Evolutionary conservation across 2,113 vertebrate species (phyloP), one percentile per base, ranked within the genome.

Genomic region (Gallinago undulata): DNA sequence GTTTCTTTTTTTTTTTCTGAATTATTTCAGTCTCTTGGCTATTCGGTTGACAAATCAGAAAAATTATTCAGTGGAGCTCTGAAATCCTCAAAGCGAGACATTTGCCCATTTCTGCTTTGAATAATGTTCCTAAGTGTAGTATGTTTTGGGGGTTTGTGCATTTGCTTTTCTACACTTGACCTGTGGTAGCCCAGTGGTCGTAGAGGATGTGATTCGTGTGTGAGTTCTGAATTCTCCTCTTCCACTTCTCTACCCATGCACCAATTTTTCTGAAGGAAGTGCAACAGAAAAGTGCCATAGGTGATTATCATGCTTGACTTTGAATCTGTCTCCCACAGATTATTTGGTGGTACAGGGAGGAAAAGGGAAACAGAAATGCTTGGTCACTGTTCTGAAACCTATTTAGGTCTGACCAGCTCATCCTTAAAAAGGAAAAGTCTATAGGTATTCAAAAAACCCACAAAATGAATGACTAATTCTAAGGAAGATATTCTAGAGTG

Each of bases 391-490:
- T 83, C 31, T 69, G 48, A 82, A 89, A 94, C 60, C 41, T 17
- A 22, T 64, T 81, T 67, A 70, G 19, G n/a, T 86, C 43, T 68
- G 25, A 43, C 4, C 10, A 56, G 31, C 27, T 81, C 5, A 59
- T 68, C 23, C 33, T 43, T 84, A 51, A 68, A 73, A 18, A 74
- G 25, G 11, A 69, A 62, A 72, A 22, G 11, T 48, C 33, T 56
- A 25, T 28, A 73, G 10, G 3, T 37, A 14, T 67, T 47, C 6
- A 2, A 59, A 69, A 37, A 56, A 3, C 0, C 0, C 33, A 51
- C 37, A 63, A 66, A 80, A 33, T 5, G 11, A 72, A 37, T 30
- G 9, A 41, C 47, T 63, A 79, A 35, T 50, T 18, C 66, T 14
- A 66, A 62, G 45, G 10, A 91, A 63, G 37, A 47, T 3, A 30